Conservation (phyloP, 2,888 invertebrate species). For the Malacosoma neustria region DNA sequence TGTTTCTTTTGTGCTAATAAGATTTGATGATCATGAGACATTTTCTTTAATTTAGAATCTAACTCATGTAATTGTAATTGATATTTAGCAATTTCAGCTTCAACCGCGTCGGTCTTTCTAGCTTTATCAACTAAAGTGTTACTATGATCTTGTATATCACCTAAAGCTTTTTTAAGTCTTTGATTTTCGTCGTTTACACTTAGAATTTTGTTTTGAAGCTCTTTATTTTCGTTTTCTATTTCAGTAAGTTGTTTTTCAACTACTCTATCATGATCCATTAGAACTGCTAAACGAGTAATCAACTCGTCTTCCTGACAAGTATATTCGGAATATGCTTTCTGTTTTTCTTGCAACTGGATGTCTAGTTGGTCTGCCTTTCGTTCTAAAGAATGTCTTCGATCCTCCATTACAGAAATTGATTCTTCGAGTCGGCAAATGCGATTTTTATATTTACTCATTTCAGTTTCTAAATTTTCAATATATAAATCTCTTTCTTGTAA, state of each 20-base stretch:
- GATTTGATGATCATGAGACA: slow-evolving; percentile 44
- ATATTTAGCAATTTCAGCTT: slow-evolving; percentile 38
- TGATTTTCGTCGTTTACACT: slow-evolving; percentile 68
- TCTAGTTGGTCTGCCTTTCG: slow-evolving; percentile 77
- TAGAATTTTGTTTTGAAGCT: slow-evolving; percentile 69
- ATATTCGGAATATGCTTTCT: slow-evolving; percentile 75
- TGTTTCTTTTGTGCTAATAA: slow-evolving; percentile 54
- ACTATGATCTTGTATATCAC: slow-evolving; percentile 55
- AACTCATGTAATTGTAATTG: slow-evolving; percentile 52
- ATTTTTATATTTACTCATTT: slow-evolving; percentile 77
- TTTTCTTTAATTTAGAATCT: slow-evolving; percentile 52
- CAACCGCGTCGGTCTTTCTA: slow-evolving; percentile 35
- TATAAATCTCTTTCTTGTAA: slow-evolving; percentile 83
- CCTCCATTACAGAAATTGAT: slow-evolving; percentile 75
- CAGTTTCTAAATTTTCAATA: slow-evolving; percentile 82
- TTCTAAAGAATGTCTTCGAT: slow-evolving; percentile 75
- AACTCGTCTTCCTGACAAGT: slow-evolving; percentile 77
- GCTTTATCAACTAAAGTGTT: slow-evolving; percentile 44
- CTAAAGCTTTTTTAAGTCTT: slow-evolving; percentile 53
- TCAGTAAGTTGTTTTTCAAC: slow-evolving; percentile 78
- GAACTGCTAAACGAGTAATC: slow-evolving; percentile 74
- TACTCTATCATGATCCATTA: slow-evolving; percentile 77
- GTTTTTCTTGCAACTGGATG: slow-evolving; percentile 74
- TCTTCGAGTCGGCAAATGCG: slow-evolving; percentile 80
- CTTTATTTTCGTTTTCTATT: slow-evolving; percentile 71